These are phyloP conservation scores for Antechinus flavipes DNA, from an alignment of 2,113 vertebrate genomes.

Conservation along the genomic window DNA sequence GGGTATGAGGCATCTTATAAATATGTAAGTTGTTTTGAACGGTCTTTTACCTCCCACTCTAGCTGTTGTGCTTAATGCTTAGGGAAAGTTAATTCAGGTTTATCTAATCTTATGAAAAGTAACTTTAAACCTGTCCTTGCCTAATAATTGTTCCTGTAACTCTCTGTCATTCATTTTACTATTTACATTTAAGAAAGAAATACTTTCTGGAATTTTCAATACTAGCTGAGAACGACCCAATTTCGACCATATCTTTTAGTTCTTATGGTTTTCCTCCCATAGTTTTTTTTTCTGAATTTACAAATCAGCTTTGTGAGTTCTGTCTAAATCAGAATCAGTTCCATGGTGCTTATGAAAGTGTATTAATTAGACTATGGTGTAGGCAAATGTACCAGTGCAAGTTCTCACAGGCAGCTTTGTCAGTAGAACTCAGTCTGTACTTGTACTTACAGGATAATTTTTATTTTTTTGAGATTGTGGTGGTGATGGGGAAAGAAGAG, in stretches of 20 bases:
- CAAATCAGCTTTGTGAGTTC: neutral
- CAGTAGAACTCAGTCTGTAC: slow-evolving; percentile 49
- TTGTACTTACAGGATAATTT: slow-evolving; percentile 52
- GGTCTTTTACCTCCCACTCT: slow-evolving; percentile 8
- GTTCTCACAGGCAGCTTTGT: slow-evolving; percentile 61
- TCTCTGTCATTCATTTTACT: neutral
- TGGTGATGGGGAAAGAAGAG: neutral
- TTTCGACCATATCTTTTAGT: neutral
- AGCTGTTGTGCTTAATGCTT: slow-evolving; percentile 24
- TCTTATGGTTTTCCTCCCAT: neutral
- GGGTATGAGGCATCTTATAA: neutral
- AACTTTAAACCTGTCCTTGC: slow-evolving; percentile 25
- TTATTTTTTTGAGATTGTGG: slow-evolving; percentile 36
- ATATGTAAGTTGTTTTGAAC: neutral
- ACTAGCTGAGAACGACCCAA: neutral
- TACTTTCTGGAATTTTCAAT: slow-evolving; percentile 33
- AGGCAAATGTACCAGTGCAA: slow-evolving; percentile 49
- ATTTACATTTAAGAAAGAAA: neutral
- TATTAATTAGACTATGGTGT: slow-evolving; percentile 58
- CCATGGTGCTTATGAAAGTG: slow-evolving; percentile 37
- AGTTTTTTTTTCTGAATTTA: neutral
- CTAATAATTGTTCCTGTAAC: neutral
- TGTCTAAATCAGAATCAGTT: slow-evolving; percentile 48
- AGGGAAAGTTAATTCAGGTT: neutral
- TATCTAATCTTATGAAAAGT: neutral